These are phyloP conservation scores for Melieria omissa DNA, from an alignment of 2,888 invertebrate species.

Conservation along the genomic window DNA sequence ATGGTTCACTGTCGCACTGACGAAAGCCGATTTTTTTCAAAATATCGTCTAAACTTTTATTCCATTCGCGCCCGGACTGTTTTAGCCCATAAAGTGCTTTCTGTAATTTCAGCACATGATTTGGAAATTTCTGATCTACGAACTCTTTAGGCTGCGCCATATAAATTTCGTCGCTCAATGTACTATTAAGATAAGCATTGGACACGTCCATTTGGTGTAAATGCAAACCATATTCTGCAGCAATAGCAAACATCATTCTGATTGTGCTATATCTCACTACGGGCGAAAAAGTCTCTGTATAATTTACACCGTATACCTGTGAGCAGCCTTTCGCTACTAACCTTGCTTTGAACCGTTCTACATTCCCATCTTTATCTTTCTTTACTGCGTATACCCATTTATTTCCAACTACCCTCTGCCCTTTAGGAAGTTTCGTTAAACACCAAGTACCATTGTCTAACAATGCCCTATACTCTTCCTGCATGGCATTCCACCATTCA, in stretches of 20 bases:
- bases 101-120: slow-evolving; percentile 29
- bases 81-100: not conserved
- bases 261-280: no score
- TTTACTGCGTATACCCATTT: slow-evolving; percentile 4
- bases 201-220: slow-evolving; percentile 43
- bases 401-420: not conserved
- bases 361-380: slow-evolving; percentile 1
- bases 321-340: slow-evolving; percentile 1
- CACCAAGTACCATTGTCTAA: slow-evolving; percentile 7
- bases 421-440: not conserved
- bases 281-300: no score
- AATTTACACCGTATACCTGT: not conserved
- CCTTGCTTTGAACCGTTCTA: slow-evolving; percentile 4
- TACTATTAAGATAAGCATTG: slow-evolving; percentile 41
- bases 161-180: not conserved
- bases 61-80: slow-evolving; percentile 33
- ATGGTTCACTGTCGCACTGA: not conserved
- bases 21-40: slow-evolving; percentile 17
- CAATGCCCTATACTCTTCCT: not conserved
- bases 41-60: slow-evolving; percentile 27
- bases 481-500: not conserved
- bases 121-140: slow-evolving; percentile 16
- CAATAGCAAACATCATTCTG: no score
- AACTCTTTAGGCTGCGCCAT: slow-evolving; percentile 37
- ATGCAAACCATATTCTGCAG: no score